phyloP scores from a whole-genome alignment of 2,888 invertebrate genomes.

The Gonocerus acuteangulatus region DNA sequence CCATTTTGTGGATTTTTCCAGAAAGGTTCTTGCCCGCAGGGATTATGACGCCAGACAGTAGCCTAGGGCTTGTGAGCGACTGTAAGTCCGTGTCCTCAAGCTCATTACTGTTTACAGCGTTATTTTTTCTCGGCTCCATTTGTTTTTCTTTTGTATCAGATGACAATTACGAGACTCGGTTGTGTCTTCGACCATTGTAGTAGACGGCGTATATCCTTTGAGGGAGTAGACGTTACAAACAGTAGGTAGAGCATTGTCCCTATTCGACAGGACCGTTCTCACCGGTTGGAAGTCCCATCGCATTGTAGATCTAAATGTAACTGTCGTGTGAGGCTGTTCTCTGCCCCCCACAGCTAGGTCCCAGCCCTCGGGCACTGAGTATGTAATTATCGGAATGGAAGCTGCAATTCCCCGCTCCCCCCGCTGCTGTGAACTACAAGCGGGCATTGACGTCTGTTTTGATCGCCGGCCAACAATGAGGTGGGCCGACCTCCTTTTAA shows the following conservation, averaged over 20 bases:
- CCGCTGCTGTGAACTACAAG: slow-evolving; percentile 32
- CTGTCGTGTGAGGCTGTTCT: not conserved
- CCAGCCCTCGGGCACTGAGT: slow-evolving; percentile 28
- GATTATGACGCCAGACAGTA: no score
- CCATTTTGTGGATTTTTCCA: no score
- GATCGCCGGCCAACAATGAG: not conserved
- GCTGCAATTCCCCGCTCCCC: slow-evolving; percentile 32
- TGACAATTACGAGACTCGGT: no score
- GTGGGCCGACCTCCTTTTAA: not conserved
- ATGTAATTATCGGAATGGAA: slow-evolving; percentile 35
- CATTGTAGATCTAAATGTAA: slow-evolving; percentile 8
- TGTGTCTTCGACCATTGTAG: no score
- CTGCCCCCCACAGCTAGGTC: slow-evolving; percentile 18
- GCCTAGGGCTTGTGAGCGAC: no score
- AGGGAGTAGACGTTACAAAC: no score
- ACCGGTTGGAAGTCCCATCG: not conserved
- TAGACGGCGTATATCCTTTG: no score
- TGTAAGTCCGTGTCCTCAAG: no score
- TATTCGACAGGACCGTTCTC: slow-evolving; percentile 3
- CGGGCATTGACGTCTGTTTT: slow-evolving; percentile 6
- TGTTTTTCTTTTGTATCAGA: no score
- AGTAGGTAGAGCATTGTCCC: not conserved
- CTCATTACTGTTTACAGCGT: no score
- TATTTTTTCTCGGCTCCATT: no score
- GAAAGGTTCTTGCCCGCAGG: no score